Conservation (phyloP, 2,113 vertebrate genomes). For the Aegithalos caudatus region DNA sequence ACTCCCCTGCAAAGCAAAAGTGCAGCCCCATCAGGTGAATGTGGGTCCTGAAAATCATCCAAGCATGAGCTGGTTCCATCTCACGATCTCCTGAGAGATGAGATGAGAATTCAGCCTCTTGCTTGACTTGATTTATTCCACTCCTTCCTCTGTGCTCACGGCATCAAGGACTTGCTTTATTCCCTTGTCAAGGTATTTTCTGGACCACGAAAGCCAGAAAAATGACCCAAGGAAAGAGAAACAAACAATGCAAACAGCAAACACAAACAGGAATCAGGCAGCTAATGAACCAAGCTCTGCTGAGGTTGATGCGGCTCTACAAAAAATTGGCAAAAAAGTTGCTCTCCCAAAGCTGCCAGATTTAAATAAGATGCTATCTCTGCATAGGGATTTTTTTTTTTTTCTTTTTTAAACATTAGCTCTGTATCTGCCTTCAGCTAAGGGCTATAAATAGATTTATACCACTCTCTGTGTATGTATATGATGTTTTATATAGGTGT, state of each 20-base stretch:
- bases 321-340: not conserved
- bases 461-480: not conserved
- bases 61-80: not conserved
- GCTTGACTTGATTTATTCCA: not conserved
- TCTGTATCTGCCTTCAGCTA: not conserved
- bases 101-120: not conserved
- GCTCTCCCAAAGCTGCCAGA: not conserved
- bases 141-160: not conserved
- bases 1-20: not conserved
- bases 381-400: not conserved
- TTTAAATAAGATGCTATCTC: constrained; percentile 7
- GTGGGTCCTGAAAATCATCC: not conserved
- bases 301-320: not conserved
- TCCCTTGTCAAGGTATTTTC: not conserved
- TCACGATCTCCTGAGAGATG: not conserved
- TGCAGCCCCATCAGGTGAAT: not conserved
- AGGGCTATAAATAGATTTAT: constrained; percentile 24
- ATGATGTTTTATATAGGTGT: not conserved
- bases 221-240: not conserved
- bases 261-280: not conserved
- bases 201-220: not conserved
- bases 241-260: not conserved
- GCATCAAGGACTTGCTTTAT: not conserved
- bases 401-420: not conserved
- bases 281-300: not conserved